phyloP scores from a whole-genome alignment of 1,140 invertebrate genomes.

The Archivesica marissinica region DNA sequence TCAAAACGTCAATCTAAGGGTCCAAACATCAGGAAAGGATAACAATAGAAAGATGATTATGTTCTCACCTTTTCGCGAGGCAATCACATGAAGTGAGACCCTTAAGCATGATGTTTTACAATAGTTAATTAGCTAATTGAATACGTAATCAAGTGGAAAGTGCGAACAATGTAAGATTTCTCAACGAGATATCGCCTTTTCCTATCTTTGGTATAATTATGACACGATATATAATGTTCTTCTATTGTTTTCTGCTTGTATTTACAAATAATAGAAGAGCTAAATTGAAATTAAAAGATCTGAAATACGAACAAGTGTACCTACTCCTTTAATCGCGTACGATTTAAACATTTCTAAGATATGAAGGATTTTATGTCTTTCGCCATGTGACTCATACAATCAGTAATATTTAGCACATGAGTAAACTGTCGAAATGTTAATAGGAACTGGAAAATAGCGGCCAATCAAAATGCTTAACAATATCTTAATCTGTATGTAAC shows the following conservation, averaged over 20 bases:
- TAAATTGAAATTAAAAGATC: constrained; percentile 19
- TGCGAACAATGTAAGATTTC: constrained; percentile 23
- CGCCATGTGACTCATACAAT: not conserved
- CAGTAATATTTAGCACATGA: no score
- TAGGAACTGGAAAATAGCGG: no score
- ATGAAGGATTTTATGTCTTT: not conserved
- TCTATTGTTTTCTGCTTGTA: constrained; percentile 10
- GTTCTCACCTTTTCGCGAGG: constrained; percentile 25
- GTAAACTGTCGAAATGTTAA: no score
- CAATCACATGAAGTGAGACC: not conserved
- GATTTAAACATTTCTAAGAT: not conserved
- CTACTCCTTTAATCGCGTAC: no score
- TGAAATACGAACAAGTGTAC: no score
- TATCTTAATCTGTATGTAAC: no score
- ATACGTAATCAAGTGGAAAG: not conserved
- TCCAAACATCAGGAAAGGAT: not conserved
- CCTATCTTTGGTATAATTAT: not conserved
- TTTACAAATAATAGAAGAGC: constrained; percentile 15
- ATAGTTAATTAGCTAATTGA: not conserved
- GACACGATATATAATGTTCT: constrained; percentile 32
- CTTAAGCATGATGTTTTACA: constrained; percentile 16
- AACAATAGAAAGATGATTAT: constrained; percentile 25
- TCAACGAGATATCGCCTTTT: constrained; percentile 34
- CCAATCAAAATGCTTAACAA: no score
- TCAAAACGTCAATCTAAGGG: not conserved